Conservation (phyloP, 2,797 vertebrate genomes). For the Huso huso region DNA sequence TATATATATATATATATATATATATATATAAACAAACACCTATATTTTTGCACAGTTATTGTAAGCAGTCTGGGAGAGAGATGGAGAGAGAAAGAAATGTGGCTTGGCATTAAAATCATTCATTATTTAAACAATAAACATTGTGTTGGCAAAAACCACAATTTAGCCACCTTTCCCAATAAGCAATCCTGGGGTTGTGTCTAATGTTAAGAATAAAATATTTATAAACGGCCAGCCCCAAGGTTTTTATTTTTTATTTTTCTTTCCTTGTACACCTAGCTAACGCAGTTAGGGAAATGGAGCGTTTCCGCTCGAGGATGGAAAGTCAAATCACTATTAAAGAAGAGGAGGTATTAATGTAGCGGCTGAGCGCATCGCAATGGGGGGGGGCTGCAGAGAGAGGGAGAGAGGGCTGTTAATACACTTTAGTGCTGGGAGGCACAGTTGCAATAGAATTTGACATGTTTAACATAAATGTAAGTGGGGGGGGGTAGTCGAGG, state of each 20-base stretch:
- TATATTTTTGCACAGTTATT: conserved; percentile 10
- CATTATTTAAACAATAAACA: conserved; percentile 31
- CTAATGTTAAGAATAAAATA: conserved; percentile 57
- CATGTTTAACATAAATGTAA: conserved; percentile 79
- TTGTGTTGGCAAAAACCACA: conserved; percentile 10
- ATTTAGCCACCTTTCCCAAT: conserved; percentile 39
- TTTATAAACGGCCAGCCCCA: conserved; percentile 57
- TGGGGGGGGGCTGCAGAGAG: conserved; percentile 24
- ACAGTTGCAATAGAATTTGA: conserved; percentile 68
- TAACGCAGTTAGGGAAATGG: conserved; percentile 55
- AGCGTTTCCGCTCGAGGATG: conserved; percentile 47
- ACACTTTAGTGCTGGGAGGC: conserved; percentile 56
- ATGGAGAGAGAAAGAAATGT: conserved; percentile 26
- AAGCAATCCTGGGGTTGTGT: conserved; percentile 49
- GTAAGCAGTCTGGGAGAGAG: conserved; percentile 22
- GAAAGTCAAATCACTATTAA: conserved; percentile 60
- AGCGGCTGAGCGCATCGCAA: conserved; percentile 46
- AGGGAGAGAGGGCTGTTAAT: conserved; percentile 50
- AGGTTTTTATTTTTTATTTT: conserved; percentile 44
- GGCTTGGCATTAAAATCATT: conserved; percentile 19
- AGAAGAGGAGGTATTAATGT: conserved; percentile 63
- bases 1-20: too few species aligned
- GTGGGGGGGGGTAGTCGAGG: conserved; percentile 43
- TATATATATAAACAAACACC: too few species aligned
- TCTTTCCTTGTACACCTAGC: conserved; percentile 59